These are phyloP conservation scores for Erpornis zantholeuca DNA, from an alignment of 2,113 vertebrate species.

Conservation along the genomic window DNA sequence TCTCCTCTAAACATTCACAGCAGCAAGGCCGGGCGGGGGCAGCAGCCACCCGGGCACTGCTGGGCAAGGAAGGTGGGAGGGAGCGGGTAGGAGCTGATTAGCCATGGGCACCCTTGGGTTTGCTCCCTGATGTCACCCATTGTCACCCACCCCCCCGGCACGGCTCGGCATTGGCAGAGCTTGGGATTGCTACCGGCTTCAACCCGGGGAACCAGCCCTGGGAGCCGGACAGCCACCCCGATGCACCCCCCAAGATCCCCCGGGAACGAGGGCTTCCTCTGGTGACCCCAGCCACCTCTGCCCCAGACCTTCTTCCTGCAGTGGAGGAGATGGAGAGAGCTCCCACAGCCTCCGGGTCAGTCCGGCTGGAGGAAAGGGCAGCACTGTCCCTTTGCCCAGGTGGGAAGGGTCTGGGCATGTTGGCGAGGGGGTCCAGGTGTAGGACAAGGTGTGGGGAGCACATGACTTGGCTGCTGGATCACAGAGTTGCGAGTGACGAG, in stretches of 20 bases:
- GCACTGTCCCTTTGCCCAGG: not conserved
- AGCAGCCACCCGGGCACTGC: not conserved
- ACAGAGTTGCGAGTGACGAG: not conserved
- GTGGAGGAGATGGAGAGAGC: not conserved
- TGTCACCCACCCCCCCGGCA: not conserved
- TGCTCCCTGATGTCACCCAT: not conserved
- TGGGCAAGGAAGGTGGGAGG: not conserved
- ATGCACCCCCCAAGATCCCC: too few relatives aligned
- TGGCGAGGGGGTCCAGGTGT: not conserved
- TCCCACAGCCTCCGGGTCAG: not conserved
- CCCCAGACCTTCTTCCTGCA: not conserved
- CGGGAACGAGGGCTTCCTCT: not conserved
- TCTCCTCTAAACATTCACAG: not conserved
- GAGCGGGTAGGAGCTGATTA: not conserved
- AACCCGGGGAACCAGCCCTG: not conserved
- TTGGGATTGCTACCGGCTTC: not conserved
- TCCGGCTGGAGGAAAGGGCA: too few relatives aligned
- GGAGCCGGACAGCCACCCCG: not conserved
- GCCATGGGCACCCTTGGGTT: not conserved
- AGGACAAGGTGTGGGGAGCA: not conserved
- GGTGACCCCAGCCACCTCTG: too few relatives aligned
- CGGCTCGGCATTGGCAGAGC: not conserved
- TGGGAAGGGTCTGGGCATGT: not conserved
- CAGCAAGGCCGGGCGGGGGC: fast-evolving
- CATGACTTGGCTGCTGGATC: not conserved